These are phyloP conservation scores for Watsonalla binaria DNA, from an alignment of 2,888 invertebrate species.

Conservation along the genomic window DNA sequence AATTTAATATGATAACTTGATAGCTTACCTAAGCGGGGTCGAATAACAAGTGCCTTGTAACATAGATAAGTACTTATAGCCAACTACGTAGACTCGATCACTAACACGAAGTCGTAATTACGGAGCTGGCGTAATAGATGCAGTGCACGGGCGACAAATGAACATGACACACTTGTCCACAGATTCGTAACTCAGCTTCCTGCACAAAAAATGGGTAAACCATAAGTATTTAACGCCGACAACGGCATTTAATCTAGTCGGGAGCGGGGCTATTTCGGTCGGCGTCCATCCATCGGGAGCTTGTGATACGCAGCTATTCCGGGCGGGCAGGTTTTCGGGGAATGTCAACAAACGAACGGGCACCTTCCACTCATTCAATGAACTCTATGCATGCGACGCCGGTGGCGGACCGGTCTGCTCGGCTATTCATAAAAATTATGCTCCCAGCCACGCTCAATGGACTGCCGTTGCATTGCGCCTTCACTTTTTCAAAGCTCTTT, in stretches of 20 bases:
- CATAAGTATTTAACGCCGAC: constrained; percentile 53
- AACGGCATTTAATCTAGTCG: constrained; percentile 60
- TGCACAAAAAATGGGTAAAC: constrained; percentile 44
- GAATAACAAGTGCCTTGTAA: too few species aligned
- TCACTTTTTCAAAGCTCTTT: constrained; percentile 37
- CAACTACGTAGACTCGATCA: too few species aligned
- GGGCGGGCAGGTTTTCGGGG: constrained; percentile 77
- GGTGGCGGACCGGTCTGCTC: constrained; percentile 66
- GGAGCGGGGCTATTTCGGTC: constrained; percentile 67
- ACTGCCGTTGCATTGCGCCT: constrained; percentile 35
- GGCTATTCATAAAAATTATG: constrained; percentile 74
- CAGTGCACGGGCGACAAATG: background rate
- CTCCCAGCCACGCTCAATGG: constrained; percentile 67
- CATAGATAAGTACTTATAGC: too few species aligned
- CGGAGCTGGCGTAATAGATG: background rate
- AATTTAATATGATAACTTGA: too few species aligned
- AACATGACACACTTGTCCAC: constrained; percentile 24
- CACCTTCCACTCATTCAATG: constrained; percentile 63
- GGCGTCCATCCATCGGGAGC: constrained; percentile 65
- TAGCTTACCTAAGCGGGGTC: too few species aligned
- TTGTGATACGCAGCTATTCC: constrained; percentile 61
- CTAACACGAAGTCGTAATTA: too few species aligned
- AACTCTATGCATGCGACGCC: constrained; percentile 65
- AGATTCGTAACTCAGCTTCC: constrained; percentile 33
- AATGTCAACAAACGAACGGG: constrained; percentile 76